A percentile compares a stretch with the other conserved stretches of the same genome.
These are phyloP conservation scores for Drosophila quinaria DNA, from an alignment of 2,888 invertebrate genomes.

Conservation along the genomic window DNA sequence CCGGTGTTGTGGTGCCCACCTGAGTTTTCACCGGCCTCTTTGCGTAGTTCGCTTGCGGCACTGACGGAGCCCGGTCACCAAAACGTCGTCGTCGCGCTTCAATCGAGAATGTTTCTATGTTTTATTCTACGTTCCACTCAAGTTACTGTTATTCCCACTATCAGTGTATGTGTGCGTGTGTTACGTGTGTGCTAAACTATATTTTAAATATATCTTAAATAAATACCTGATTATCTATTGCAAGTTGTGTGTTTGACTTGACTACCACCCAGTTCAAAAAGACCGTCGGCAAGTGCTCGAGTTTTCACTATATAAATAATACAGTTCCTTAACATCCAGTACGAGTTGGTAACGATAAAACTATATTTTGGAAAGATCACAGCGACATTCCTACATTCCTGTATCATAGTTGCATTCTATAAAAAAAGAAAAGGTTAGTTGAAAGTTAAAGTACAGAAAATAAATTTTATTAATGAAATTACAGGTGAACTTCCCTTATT, in stretches of 20 bases:
- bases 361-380: constrained; percentile 3
- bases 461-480: too few species aligned
- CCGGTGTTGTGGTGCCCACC: constrained; percentile 17
- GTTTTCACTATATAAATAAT: background rate
- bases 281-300: constrained; percentile 69
- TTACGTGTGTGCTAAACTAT: constrained; percentile 43
- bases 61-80: constrained; percentile 77
- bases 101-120: constrained; percentile 29
- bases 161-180: background rate
- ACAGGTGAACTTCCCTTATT: too few species aligned
- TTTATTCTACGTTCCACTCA: constrained; percentile 8
- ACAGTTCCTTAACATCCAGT: constrained; percentile 23
- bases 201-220: constrained; percentile 1
- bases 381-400: background rate
- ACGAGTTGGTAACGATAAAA: constrained; percentile 5
- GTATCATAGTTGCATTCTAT: background rate
- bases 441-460: too few species aligned
- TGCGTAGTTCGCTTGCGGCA: constrained; percentile 78
- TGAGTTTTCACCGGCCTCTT: constrained; percentile 66
- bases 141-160: background rate
- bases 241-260: constrained; percentile 11
- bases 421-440: constrained; percentile 43
- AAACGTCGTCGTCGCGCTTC: constrained; percentile 67
- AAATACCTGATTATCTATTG: constrained; percentile 9
- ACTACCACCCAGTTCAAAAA: constrained; percentile 41